These are phyloP conservation scores for Epsilonema sp. DNA, from an alignment of 2,888 invertebrate species.

Conservation along the genomic window DNA sequence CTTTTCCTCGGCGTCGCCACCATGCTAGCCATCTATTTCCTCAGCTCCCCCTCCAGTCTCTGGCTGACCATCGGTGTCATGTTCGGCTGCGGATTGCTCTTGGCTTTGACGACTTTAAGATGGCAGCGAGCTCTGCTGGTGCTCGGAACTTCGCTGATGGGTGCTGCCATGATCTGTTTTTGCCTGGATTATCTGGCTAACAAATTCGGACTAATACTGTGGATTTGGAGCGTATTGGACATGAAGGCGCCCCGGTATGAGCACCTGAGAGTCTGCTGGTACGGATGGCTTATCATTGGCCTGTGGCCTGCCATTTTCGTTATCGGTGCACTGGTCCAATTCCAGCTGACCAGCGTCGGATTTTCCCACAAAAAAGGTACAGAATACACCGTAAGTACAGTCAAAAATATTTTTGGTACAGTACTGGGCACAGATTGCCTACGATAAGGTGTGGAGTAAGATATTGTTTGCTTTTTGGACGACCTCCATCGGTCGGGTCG, in stretches of 20 bases:
- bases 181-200: slow-evolving; percentile 56
- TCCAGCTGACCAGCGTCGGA: slow-evolving; percentile 46
- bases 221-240: slow-evolving; percentile 49
- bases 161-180: slow-evolving; percentile 49
- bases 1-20: slow-evolving; percentile 33
- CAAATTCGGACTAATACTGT: slow-evolving; percentile 44
- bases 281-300: slow-evolving; percentile 51
- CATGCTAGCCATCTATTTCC: slow-evolving; percentile 39
- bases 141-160: slow-evolving; percentile 52
- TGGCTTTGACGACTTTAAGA: slow-evolving; percentile 49
- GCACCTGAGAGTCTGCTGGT: slow-evolving; percentile 41
- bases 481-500: no score
- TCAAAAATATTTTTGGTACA: no score
- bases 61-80: slow-evolving; percentile 51
- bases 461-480: no score
- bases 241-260: slow-evolving; percentile 20
- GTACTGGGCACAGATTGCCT: no score
- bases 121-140: slow-evolving; percentile 55
- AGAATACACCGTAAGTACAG: no score
- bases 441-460: no score
- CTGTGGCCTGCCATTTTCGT: slow-evolving; percentile 51
- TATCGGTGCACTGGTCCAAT: slow-evolving; percentile 48
- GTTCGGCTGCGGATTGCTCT: slow-evolving; percentile 46
- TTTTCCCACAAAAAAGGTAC: slow-evolving; percentile 32
- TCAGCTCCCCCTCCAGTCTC: slow-evolving; percentile 41